Percentiles rank a stretch among this genome's conserved stretches.
phyloP scores from a whole-genome alignment of 2,113 vertebrate genomes.

The Chamaea fasciata region DNA sequence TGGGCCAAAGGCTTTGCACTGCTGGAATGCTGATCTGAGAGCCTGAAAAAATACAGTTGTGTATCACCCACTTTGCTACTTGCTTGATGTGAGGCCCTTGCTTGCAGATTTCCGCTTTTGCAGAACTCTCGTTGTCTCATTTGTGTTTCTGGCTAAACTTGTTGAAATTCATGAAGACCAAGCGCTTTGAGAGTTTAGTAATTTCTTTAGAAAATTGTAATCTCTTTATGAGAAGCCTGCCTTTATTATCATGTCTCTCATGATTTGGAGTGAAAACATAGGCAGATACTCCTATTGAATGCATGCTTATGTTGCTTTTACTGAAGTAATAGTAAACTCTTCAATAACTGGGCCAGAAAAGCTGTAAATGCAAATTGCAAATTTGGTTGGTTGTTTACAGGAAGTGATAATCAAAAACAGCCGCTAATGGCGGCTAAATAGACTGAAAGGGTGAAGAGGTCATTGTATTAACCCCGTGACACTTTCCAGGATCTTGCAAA shows the following conservation, averaged over 20 bases:
- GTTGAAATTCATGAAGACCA: neutral
- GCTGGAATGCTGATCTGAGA: neutral
- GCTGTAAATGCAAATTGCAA: neutral
- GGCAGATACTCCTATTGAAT: neutral
- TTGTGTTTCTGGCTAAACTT: neutral
- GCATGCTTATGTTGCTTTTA: neutral
- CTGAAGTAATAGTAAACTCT: neutral
- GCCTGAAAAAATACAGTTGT: neutral
- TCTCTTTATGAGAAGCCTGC: neutral
- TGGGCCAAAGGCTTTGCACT: neutral
- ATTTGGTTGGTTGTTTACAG: neutral
- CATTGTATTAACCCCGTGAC: neutral
- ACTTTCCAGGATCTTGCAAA: neutral
- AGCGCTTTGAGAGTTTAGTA: neutral
- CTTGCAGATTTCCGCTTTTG: neutral
- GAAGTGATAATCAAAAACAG: neutral
- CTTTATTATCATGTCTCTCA: neutral
- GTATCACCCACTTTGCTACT: neutral
- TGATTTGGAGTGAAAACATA: neutral
- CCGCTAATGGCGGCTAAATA: neutral
- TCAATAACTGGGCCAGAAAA: neutral
- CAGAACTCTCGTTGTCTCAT: neutral
- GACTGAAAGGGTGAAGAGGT: neutral
- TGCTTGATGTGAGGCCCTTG: neutral
- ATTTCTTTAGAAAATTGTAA: neutral